Percentiles rank a stretch among this genome's conserved stretches.
Evolutionary conservation across 2,113 vertebrate genomes (phyloP).

Genomic region (Baryphthengus martii): DNA sequence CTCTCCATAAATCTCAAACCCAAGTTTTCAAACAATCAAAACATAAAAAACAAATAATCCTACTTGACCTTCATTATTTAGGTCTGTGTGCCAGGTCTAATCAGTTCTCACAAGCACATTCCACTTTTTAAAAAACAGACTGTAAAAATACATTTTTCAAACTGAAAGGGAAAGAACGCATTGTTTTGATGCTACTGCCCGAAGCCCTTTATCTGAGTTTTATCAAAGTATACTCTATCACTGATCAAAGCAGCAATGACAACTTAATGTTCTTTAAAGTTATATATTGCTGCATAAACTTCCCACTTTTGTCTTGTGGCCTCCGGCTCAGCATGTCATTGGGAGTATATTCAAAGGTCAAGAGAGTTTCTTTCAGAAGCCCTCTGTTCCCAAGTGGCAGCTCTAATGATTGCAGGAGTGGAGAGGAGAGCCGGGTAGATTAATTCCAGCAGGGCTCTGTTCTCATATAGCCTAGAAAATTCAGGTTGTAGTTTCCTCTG

Average conservation of each 20-base stretch:
- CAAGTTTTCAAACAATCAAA: slow-evolving; percentile 14
- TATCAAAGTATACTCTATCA: slow-evolving; percentile 49
- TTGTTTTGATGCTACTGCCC: slow-evolving; percentile 63
- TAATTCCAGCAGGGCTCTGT: neutral
- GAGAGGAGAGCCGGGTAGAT: neutral
- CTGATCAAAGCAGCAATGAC: slow-evolving; percentile 67
- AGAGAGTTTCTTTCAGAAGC: neutral
- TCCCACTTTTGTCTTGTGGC: slow-evolving; percentile 46
- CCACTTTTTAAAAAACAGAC: slow-evolving; percentile 14
- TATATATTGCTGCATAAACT: slow-evolving; percentile 46
- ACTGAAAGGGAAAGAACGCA: neutral
- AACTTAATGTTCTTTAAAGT: slow-evolving; percentile 59
- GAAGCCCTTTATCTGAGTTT: slow-evolving; percentile 54
- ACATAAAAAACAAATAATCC: neutral
- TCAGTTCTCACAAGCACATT: slow-evolving; percentile 29
- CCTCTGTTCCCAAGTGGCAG: neutral
- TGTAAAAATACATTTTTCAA: slow-evolving; percentile 53
- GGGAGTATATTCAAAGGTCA: slow-evolving; percentile 48
- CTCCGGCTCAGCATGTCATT: slow-evolving; percentile 29
- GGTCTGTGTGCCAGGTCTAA: slow-evolving; percentile 40
- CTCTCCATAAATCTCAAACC: neutral
- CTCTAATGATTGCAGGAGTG: neutral
- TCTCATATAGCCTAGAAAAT: neutral
- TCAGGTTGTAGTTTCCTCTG: neutral
- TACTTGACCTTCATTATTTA: slow-evolving; percentile 58